Base-by-base conservation (phyloP, 2,888 invertebrate species). In the Sminthurides aquaticus region DNA sequence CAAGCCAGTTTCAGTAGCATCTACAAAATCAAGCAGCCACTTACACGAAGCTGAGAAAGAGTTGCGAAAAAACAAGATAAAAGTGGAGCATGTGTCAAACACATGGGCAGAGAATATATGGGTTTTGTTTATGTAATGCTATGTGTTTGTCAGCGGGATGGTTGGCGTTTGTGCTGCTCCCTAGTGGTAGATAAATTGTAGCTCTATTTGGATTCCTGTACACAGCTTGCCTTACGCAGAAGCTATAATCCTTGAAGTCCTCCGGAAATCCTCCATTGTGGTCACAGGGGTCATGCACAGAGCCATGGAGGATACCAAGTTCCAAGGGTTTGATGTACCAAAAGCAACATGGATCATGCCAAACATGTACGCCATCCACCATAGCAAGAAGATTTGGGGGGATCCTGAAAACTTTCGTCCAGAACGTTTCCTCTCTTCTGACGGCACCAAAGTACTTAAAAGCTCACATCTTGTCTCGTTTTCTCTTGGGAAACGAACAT, bases 331-430 rank as follows among this genome's bases (percentile, higher is more conserved):
- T 26, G 60, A 62, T 22, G 54, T 68, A 3, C 63, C 67, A 1
- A 65, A 63, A 60, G 49, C 27, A 26, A 65, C 63, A 1, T 49
- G 61, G 55, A 57, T 68, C 18, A 56, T 68, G 54, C 43, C 62
- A n/a, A 65, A 62, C 25, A 34, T 62, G 48, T 68, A 68, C 25
- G 56, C 60, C 20, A 55, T 62, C 29, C 65, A 62, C 24, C 56
- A 60, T 18, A 29, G 59, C 20, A 29, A 52, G 15, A 20, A 65
- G 24, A 2, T 62, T 1, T 65, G 67, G 67, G 52, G 61, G 25
- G 58, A 67, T 49, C 62, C 65, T 1, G 34, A 61, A 1, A 49
- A 59, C 27, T 68, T 68, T 22, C 49, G 62, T 8, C 67, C 67
- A 0, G 62, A 65, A 22, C 55, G 64, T 1, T 68, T 68, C 48